Conservation (phyloP, 1,140 invertebrate genomes). For the Schlechtendalia chinensis region DNA sequence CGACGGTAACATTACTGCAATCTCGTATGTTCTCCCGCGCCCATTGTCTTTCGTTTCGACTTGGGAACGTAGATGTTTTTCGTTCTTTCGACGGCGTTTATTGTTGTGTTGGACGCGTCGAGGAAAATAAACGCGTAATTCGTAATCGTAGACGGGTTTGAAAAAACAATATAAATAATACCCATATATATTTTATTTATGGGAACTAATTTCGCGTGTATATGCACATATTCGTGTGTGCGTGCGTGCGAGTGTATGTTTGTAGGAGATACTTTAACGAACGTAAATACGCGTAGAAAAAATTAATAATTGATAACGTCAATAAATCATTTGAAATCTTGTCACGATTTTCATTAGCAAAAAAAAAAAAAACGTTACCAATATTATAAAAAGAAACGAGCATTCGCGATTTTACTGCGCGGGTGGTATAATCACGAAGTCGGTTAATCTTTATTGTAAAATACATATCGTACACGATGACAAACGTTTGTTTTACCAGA, state of each 20-base stretch:
- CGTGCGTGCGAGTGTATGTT: not conserved
- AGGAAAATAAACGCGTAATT: too few relatives aligned
- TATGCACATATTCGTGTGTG: not conserved
- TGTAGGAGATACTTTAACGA: too few relatives aligned
- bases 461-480: not conserved
- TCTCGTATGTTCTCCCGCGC: too few relatives aligned
- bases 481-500: not conserved
- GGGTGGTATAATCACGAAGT: slow-evolving; percentile 37
- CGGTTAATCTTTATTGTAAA: not conserved
- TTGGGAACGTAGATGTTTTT: too few relatives aligned
- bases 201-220: not conserved
- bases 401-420: slow-evolving; percentile 10
- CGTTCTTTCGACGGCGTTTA: too few relatives aligned
- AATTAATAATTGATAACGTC: slow-evolving; percentile 3
- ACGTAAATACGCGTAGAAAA: too few relatives aligned
- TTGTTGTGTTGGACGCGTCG: too few relatives aligned
- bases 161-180: too few relatives aligned
- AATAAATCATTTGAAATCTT: slow-evolving; percentile 25
- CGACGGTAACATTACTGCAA: too few relatives aligned
- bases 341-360: slow-evolving; percentile 35
- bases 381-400: slow-evolving; percentile 6
- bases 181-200: not conserved
- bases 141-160: too few relatives aligned
- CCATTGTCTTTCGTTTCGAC: too few relatives aligned
- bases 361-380: not conserved